Evolutionary conservation across 2,113 vertebrate genomes (phyloP).

Genomic region (Hydropotes inermis): DNA sequence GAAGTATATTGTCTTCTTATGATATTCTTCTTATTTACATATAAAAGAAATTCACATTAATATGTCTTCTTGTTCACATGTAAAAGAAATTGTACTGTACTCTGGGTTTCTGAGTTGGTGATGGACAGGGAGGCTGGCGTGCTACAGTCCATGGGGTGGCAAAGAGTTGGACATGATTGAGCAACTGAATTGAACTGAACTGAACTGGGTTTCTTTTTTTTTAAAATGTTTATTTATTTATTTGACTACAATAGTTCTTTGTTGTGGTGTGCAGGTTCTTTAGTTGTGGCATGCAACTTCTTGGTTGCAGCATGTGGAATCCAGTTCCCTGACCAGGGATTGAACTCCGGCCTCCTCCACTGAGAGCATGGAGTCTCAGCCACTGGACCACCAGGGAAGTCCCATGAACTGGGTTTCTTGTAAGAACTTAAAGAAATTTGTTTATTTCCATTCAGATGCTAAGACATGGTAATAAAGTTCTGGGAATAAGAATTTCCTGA

Average conservation of each 20-base stretch:
- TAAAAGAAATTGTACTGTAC: not conserved
- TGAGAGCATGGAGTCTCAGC: not conserved
- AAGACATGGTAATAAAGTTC: not conserved
- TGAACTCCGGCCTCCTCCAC: not conserved
- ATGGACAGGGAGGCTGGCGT: not conserved
- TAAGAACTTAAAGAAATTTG: not conserved
- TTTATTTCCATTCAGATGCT: not conserved
- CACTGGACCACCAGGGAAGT: not conserved
- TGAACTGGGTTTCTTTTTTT: not conserved
- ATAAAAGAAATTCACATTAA: not conserved
- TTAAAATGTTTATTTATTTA: not conserved
- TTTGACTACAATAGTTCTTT: not conserved
- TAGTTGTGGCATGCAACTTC: not conserved
- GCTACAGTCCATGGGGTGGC: not conserved
- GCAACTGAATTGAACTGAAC: not conserved
- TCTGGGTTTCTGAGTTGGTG: not conserved
- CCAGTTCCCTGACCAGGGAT: not conserved
- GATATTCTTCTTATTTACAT: not conserved
- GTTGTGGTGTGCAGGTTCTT: accelerated
- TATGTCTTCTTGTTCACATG: not conserved
- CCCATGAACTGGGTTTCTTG: not conserved
- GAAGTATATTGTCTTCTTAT: not conserved
- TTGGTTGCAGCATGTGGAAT: not conserved
- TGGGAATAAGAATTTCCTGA: not conserved
- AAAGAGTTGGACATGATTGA: accelerated